phyloP scores from a whole-genome alignment of 1,140 invertebrate genomes.

The Micrasema longulum region DNA sequence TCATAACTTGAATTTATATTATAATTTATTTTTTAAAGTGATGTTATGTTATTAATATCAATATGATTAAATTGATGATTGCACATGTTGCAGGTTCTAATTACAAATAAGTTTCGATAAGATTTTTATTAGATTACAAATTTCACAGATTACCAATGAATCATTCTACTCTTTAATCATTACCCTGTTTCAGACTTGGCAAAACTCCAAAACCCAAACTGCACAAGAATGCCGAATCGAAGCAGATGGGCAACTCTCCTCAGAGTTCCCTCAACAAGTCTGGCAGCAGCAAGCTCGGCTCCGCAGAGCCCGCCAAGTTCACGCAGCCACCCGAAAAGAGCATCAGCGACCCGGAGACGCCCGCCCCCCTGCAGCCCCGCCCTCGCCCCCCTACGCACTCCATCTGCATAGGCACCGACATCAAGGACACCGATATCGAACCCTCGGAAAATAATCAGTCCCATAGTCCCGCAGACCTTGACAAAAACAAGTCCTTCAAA shows the following conservation, averaged over 20 bases:
- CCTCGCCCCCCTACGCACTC: constrained; percentile 36
- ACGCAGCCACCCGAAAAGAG: constrained; percentile 13
- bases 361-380: constrained; percentile 6
- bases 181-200: constrained; percentile 43
- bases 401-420: constrained; percentile 39
- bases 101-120: no score
- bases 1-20: no score
- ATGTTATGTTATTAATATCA: no score
- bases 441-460: not conserved
- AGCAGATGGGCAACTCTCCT: constrained; percentile 29
- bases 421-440: constrained; percentile 7
- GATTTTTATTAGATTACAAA: no score
- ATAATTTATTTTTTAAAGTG: no score
- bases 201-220: constrained; percentile 36
- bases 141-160: no score
- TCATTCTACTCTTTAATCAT: no score
- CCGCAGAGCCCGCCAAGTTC: not conserved
- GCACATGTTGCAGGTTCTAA: no score
- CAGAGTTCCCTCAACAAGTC: constrained; percentile 19
- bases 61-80: no score
- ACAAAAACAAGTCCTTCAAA: constrained; percentile 32
- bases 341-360: constrained; percentile 46
- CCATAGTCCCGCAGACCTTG: no score
- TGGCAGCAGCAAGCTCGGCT: constrained; percentile 14
- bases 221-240: constrained; percentile 38